Base-by-base conservation (phyloP, 2,888 invertebrate genomes). In the Hirtodrosophila cameraria region DNA sequence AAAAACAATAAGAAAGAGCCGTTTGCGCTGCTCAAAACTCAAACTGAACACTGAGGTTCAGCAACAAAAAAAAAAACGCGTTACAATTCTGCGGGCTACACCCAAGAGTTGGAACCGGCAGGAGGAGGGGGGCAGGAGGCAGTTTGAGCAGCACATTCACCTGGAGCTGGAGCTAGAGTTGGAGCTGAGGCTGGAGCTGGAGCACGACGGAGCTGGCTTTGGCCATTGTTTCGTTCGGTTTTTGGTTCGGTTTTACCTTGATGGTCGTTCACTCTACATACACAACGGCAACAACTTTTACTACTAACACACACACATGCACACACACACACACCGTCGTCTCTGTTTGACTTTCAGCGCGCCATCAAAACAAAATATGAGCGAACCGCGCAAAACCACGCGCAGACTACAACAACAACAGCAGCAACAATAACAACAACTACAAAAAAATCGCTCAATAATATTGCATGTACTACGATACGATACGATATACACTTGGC, bases 391-490 rank as follows among this genome's bases (percentile, higher is more conserved):
- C 58, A 27, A 31, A 58, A 9, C 23, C 38, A 28, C 38, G 42
- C 52, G 52, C 68, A 68, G 71, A 80, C 75, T 71, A n/a, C n/a
- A n/a, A n/a, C n/a, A n/a, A n/a, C n/a, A n/a, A n/a, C n/a, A n/a
- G n/a, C n/a, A n/a, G n/a, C n/a, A n/a, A n/a, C n/a, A n/a, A n/a
- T n/a, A n/a, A n/a, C n/a, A n/a, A n/a, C n/a, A n/a, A n/a, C n/a
- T n/a, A n/a, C n/a, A n/a, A n/a, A 85, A 85, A 87, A 84, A 81
- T 86, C 85, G 86, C 86, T 86, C 87, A 86, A 85, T 87, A 87
- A 84, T 87, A 83, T 53, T 58, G 50, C 41, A 33, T 53, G 41
- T 55, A 55, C 46, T 27, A 33, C 18, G 41, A 33, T 41, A 33
- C 25, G 50, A 52, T 42, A 33, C 31, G 31, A 43, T 77, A 72